Evolutionary conservation across 2,797 vertebrate genomes (phyloP), one percentile per base, ranked within the genome.

Genomic region (Uromys caudimaculatus): DNA sequence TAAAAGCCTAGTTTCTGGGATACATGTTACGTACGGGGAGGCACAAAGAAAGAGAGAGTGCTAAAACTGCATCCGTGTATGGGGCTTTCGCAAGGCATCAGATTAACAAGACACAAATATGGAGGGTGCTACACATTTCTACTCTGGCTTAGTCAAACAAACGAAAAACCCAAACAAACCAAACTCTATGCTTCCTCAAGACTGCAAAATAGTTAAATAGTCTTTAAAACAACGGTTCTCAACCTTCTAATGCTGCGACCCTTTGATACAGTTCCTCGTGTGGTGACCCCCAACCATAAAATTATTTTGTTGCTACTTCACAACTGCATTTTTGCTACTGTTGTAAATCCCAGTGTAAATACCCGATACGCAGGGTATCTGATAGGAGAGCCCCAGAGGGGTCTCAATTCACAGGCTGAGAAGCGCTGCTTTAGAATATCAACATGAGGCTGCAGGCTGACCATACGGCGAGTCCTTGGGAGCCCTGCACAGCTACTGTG

Each of bases 381-480:
- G 71, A 41, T 24, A 38, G 17, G 17, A 38, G 67, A 38, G 7
- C 35, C n/a, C 16, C 64, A 69, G 67, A n/a, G 35, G 67, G 67
- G 35, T 38, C n/a, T 2, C 73, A 2, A 29, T 0, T 5, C 73
- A 7, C 41, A 76, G 23, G 24, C 24, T 76, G 75, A 29, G 75
- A 50, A 76, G 24, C 44, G 17, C 13, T 9, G 24, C 24, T 76
- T 16, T 76, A 50, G 44, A 47, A 47, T 29, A 7, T 76, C 24
- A 41, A 64, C 62, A 64, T 21, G 23, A 89, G 86, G 71, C 27
- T 60, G 35, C 2, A 4, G 52, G 1, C 4, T 47, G 44, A 50
- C 27, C 90, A 86, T 24, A 29, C 41, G 92, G 62, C 93, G 79
- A 64, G 92, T 95, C 90, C 93, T 95, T 90, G 35, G 3, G 60